phyloP scores from a whole-genome alignment of 1,140 invertebrate species.

The Drosophila ercepeae region DNA sequence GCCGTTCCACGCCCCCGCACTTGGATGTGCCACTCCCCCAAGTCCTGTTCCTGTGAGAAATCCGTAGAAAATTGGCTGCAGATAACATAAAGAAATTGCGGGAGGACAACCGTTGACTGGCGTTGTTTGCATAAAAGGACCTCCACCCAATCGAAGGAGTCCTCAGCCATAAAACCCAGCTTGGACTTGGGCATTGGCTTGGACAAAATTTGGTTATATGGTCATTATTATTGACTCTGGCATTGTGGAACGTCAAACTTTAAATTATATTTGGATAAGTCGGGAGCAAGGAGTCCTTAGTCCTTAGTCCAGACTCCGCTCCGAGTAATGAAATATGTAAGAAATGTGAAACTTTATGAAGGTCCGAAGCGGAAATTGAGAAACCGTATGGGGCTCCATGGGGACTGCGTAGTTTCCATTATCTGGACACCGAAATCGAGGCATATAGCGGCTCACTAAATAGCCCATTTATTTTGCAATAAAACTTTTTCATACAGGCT shows the following conservation, averaged over 20 bases:
- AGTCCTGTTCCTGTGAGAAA: constrained; percentile 26
- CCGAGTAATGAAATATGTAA: constrained; percentile 5
- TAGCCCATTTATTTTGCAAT: constrained; percentile 10
- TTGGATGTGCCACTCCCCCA: constrained; percentile 11
- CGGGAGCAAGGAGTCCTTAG: constrained; percentile 15
- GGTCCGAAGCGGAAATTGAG: constrained; percentile 23
- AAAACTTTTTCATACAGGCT: constrained; percentile 23
- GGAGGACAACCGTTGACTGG: constrained; percentile 56
- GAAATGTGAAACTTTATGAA: constrained; percentile 16
- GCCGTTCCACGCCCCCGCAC: constrained; percentile 29
- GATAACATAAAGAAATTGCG: constrained; percentile 65
- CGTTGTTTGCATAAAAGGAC: constrained; percentile 45
- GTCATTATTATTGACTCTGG: constrained; percentile 79
- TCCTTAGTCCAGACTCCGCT: too few species aligned
- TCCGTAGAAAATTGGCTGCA: constrained; percentile 70
- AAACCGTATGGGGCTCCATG: neutral
- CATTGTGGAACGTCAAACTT: constrained; percentile 63
- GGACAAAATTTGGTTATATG: constrained; percentile 78
- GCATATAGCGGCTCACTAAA: neutral
- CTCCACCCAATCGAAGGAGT: constrained; percentile 1
- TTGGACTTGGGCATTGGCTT: constrained; percentile 53
- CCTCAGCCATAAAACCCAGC: constrained; percentile 32
- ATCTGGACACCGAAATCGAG: neutral
- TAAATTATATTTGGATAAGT: constrained; percentile 79
- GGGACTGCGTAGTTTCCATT: constrained; percentile 1